Percentiles rank a stretch among this genome's conserved stretches.
Conservation (phyloP, 2,797 vertebrate species). For the Platyrinchus mystaceus region DNA sequence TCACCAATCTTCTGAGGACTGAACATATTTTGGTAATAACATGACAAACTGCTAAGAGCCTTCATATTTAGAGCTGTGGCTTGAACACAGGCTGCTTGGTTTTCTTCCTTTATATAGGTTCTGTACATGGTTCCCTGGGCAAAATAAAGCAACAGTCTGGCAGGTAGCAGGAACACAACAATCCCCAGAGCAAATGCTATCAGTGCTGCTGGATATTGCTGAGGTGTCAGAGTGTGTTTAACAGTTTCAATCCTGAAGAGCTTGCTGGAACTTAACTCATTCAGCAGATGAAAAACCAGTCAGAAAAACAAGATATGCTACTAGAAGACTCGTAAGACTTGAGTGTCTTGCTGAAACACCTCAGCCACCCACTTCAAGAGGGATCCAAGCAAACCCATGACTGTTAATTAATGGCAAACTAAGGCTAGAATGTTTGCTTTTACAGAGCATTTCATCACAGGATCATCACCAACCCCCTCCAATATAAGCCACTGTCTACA, state of each 20-base stretch:
- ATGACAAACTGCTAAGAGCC: neutral
- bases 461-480: neutral
- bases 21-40: neutral
- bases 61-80: neutral
- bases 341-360: neutral
- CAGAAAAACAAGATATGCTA: slow-evolving; percentile 5
- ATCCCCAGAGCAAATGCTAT: neutral
- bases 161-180: neutral
- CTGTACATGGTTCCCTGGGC: neutral
- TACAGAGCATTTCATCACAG: neutral
- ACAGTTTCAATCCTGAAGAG: neutral
- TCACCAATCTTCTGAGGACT: neutral
- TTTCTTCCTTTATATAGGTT: neutral
- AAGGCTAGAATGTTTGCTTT: neutral
- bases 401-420: neutral
- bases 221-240: neutral
- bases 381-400: neutral
- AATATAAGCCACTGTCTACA: neutral
- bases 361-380: neutral
- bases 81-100: neutral
- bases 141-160: neutral
- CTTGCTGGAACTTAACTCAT: neutral
- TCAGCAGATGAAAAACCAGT: neutral
- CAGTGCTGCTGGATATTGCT: neutral
- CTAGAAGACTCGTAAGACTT: neutral